Base-by-base conservation (phyloP, 2,888 invertebrate genomes). In the Allophyes oxyacanthae region DNA sequence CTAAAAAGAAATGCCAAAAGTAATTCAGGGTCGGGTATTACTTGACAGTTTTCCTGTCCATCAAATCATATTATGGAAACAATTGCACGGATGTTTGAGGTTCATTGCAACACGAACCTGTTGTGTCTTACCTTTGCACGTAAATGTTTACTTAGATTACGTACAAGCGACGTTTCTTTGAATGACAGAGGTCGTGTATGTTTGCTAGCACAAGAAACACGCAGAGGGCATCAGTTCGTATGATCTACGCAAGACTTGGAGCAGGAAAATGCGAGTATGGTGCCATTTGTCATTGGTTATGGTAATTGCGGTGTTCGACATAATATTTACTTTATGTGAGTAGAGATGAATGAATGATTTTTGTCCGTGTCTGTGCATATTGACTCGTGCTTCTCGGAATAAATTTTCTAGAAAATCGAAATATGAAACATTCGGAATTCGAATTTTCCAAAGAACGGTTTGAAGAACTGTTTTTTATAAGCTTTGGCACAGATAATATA, bases 261-360 rank as follows among this genome's bases (percentile, higher is more conserved):
- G 9, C 48, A 66, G 66, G 66, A 67, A 40, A 66, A 66, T 46
- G 11, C 44, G 62, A 38, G 14, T 52, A 30, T 46, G 30, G 14
- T 10, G 25, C 11, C n/a, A 46, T 55, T 55, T 51, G 61, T 67
- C 49, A 62, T 32, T 61, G 48, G 28, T 41, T 11, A 20, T 54
- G 32, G 26, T 28, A 6, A 26, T 3, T 52, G 48, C 49, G 44
- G 37, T 36, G 46, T 34, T 48, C 51, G 43, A 40, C 50, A 54
- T 53, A 59, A n/a, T 37, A 51, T 60, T 66, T 55, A 40, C 55
- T 65, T 60, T 41, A 61, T 61, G 65, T 15, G 15, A 43, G 44
- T 48, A n/a, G n/a, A n/a, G n/a, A n/a, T n/a, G n/a, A n/a, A n/a
- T n/a, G 15, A 7, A 34, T 42, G 10, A 14, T 5, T 26, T 30